phyloP scores from a whole-genome alignment of 2,888 invertebrate genomes.

The Macaria notata region DNA sequence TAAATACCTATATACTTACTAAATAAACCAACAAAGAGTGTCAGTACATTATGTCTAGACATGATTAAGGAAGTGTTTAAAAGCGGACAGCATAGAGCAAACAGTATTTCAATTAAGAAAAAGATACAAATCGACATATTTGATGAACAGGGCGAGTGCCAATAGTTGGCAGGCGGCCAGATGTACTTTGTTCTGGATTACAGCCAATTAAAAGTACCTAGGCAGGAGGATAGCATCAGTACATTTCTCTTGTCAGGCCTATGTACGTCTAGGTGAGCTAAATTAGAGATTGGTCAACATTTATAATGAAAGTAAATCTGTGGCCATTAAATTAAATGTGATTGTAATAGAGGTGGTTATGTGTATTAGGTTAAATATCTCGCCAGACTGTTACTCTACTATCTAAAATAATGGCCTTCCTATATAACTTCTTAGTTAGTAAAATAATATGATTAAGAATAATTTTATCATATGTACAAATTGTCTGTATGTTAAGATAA shows the following conservation, averaged over 20 bases:
- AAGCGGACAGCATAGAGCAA: constrained; percentile 34
- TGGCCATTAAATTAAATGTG: constrained; percentile 10
- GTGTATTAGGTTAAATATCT: no score
- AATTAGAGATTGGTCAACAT: constrained; percentile 59
- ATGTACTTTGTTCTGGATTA: constrained; percentile 80
- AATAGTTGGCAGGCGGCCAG: constrained; percentile 71
- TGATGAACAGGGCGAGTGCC: constrained; percentile 75
- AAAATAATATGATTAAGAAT: no score
- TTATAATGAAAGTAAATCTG: constrained; percentile 40
- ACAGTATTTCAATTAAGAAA: constrained; percentile 66
- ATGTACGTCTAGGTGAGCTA: constrained; percentile 68
- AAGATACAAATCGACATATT: constrained; percentile 75
- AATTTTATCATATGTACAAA: no score
- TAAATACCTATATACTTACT: background rate
- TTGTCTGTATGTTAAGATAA: no score
- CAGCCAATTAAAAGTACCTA: constrained; percentile 79
- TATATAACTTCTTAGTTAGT: no score
- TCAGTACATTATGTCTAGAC: constrained; percentile 28
- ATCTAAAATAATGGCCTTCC: no score
- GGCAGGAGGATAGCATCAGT: constrained; percentile 57
- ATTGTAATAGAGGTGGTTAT: no score
- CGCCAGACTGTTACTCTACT: no score
- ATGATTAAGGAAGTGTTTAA: constrained; percentile 44
- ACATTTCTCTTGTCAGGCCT: constrained; percentile 65
- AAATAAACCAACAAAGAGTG: background rate